These are phyloP conservation scores for Perca schrenkii DNA, from an alignment of 2,113 vertebrate genomes.

Conservation along the genomic window DNA sequence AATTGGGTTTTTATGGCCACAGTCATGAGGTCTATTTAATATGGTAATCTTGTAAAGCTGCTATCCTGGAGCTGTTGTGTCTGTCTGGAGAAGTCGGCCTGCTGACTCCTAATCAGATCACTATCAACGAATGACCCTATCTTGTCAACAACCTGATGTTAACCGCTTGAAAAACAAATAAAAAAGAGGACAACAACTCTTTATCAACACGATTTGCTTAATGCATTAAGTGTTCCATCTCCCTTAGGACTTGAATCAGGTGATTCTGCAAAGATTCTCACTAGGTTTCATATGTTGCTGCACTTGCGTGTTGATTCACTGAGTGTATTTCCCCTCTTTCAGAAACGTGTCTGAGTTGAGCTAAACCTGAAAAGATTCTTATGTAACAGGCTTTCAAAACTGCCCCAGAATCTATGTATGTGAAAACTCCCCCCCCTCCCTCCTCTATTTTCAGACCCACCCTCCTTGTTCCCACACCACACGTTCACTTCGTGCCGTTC, in stretches of 20 bases:
- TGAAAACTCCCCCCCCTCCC: slow-evolving; percentile 48
- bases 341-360: slow-evolving; percentile 42
- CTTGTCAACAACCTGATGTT: slow-evolving; percentile 56
- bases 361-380: slow-evolving; percentile 77
- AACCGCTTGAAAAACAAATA: slow-evolving; percentile 63
- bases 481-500: slow-evolving; percentile 71
- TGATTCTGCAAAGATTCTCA: slow-evolving; percentile 34
- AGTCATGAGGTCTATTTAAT: slow-evolving; percentile 69
- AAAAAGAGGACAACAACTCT: slow-evolving; percentile 59
- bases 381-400: slow-evolving; percentile 78
- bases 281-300: neutral
- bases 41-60: slow-evolving; percentile 58
- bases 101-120: slow-evolving; percentile 71
- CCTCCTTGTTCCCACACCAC: slow-evolving; percentile 59
- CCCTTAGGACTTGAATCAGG: slow-evolving; percentile 18
- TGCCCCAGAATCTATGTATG: slow-evolving; percentile 63
- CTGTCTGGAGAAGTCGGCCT: slow-evolving; percentile 27
- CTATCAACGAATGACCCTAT: slow-evolving; percentile 54
- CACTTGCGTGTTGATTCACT: neutral
- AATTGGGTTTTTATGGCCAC: slow-evolving; percentile 53
- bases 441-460: slow-evolving; percentile 32
- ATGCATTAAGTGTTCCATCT: slow-evolving; percentile 33
- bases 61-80: slow-evolving; percentile 51
- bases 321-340: neutral
- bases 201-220: slow-evolving; percentile 6